Evolutionary conservation across 2,797 vertebrate species (phyloP), one percentile per base, ranked within the genome.

Genomic region (Acropternis orthonyx): DNA sequence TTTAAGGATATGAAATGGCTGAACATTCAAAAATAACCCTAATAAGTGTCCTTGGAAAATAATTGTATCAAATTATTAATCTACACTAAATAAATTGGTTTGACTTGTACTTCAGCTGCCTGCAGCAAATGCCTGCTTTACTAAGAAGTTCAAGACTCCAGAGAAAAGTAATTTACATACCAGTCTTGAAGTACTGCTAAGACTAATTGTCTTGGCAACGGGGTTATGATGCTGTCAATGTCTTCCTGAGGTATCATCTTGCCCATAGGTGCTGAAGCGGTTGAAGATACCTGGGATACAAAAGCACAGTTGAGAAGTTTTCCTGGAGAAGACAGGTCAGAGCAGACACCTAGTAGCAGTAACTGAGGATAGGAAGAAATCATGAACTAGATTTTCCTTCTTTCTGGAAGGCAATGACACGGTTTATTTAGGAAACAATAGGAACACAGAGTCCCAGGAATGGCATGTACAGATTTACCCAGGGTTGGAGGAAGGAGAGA

Each of bases 31-130:
- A 94, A 95, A 92, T 86, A 94, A 72, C 30, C 20, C 56, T 52
- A 71, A n/a, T n/a, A 83, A 74, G 32, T 34, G 39, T 82, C 88
- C 89, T 92, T 93, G 76, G 41, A 92, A 92, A 95, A 86, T 77
- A 93, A 86, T 72, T 62, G 32, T 89, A 95, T 88, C 66, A 54
- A 92, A 89, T 91, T 88, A 94, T 94, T 96, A 93, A 95, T 96
- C 89, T 76, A 58, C 30, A 82, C 73, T 69, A 89, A 88, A 93
- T 58, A 94, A 95, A 96, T 92, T 95, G 84, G 58, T 81, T 94
- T 94, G 71, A 82, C 48, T 85, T 84, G 63, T 88, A 74, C 81
- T 62, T 67, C 81, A 95, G 76, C 82, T 92, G 81, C 59, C 88
- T 90, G 56, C 87, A 92, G 59, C 73, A 89, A 91, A 92, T 92